phyloP scores from a whole-genome alignment of 2,888 invertebrate genomes.

The Empis stercorea region DNA sequence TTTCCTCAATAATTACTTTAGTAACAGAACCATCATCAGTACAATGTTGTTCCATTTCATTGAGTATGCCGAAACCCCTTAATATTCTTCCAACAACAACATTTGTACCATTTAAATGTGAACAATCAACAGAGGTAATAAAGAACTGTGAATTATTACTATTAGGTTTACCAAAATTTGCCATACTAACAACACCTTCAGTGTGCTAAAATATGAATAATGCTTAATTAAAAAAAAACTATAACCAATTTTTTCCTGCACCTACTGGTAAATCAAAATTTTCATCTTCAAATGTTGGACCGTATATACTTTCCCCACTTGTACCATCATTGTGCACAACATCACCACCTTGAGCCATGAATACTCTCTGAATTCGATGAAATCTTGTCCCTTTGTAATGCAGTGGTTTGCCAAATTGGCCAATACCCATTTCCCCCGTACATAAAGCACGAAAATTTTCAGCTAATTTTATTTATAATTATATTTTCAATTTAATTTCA shows the following conservation, averaged over 20 bases:
- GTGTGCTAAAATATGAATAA: slow-evolving; percentile 39
- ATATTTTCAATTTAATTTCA: too few relatives aligned
- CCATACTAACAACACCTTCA: slow-evolving; percentile 61
- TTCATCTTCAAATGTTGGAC: slow-evolving; percentile 80
- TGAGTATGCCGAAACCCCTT: slow-evolving; percentile 57
- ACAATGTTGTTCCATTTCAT: slow-evolving; percentile 53
- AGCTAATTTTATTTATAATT: slow-evolving; percentile 41
- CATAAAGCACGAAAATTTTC: slow-evolving; percentile 89
- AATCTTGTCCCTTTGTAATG: slow-evolving; percentile 75
- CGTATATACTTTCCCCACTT: slow-evolving; percentile 91
- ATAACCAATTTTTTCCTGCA: slow-evolving; percentile 9
- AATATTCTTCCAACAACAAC: slow-evolving; percentile 73
- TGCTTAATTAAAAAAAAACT: slow-evolving; percentile 12
- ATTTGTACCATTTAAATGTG: slow-evolving; percentile 66
- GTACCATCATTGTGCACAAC: slow-evolving; percentile 69
- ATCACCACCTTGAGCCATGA: slow-evolving; percentile 81
- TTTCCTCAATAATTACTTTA: slow-evolving; percentile 32
- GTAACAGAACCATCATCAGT: slow-evolving; percentile 45
- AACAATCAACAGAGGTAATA: slow-evolving; percentile 62
- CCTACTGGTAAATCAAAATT: slow-evolving; percentile 54
- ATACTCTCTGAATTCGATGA: slow-evolving; percentile 73
- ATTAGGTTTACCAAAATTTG: slow-evolving; percentile 62
- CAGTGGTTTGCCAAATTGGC: slow-evolving; percentile 53
- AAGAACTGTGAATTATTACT: slow-evolving; percentile 95
- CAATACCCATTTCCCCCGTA: slow-evolving; percentile 76